Evolutionary conservation across 2,888 invertebrate species (phyloP), one percentile per base, ranked within the genome.

Genomic region (Mimas tiliae): DNA sequence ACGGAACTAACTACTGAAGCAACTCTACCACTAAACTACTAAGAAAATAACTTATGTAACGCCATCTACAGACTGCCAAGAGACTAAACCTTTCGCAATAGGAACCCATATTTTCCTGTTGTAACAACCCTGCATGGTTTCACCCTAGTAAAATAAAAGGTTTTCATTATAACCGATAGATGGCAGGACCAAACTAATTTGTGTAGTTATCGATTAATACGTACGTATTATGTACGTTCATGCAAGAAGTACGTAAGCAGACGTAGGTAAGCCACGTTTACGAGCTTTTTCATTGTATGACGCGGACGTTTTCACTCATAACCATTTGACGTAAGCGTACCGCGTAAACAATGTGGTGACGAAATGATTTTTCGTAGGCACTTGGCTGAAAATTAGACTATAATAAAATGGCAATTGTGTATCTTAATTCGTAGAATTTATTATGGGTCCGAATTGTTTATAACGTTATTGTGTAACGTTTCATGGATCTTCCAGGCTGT

Each of bases 261-360:
- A 64, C 50, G 19, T 50, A 50, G 16, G 19, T 50, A 16, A 50
- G 55, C 48, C 34, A 53, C n/a, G 48, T 73, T 74, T 72, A 75
- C 71, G 72, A 77, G 78, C 77, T 84, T 83, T 84, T 83, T 74
- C 68, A 70, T 70, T 70, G 65, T 45, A 4, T 38, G 9, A 7
- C 38, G 38, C 38, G 69, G 80, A 83, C 79, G 82, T 80, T 75
- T 72, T 71, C 69, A 70, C 67, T 72, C 67, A 70, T 74, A 66
- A 65, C 67, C 64, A 69, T 72, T 74, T 74, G 79, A 76, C 81
- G 83, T 79, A 81, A 80, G 67, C 68, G 67, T 65, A 34, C 68
- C 68, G 66, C 76, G 77, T 77, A 76, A 77, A 74, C 69, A 74
- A 64, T 67, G 68, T 71, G 67, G 69, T 67, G 67, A 67, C 67